These are phyloP conservation scores for Argyra leucocephala DNA, from an alignment of 2,888 invertebrate genomes.

Conservation along the genomic window DNA sequence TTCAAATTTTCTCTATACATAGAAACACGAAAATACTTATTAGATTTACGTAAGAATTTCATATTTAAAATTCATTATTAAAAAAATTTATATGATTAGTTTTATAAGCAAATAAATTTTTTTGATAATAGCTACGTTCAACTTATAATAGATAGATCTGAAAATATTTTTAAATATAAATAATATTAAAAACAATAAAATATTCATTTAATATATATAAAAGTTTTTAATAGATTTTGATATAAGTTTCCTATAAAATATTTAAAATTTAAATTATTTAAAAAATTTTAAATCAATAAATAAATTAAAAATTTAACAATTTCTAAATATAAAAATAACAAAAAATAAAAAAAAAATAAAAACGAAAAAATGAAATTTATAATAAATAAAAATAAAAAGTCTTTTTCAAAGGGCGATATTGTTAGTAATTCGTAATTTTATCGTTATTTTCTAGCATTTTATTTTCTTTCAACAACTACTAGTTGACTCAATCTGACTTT, in stretches of 20 bases:
- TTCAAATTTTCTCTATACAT: neutral
- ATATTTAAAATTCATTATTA: neutral
- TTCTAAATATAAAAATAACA: no score
- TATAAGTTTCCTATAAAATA: constrained; percentile 1
- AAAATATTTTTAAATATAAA: neutral
- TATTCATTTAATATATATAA: neutral
- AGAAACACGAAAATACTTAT: no score
- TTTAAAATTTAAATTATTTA: no score
- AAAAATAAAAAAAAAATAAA: neutral
- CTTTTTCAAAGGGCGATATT: no score
- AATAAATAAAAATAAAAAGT: no score
- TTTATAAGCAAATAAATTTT: constrained; percentile 4
- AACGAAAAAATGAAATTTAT: neutral
- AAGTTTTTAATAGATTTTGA: neutral
- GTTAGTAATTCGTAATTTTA: no score
- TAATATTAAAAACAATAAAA: neutral
- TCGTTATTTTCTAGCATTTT: no score
- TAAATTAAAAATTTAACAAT: no score
- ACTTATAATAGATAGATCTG: neutral
- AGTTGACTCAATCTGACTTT: no score
- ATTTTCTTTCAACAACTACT: no score
- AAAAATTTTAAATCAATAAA: no score
- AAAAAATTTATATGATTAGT: constrained; percentile 6
- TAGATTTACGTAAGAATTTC: no score
- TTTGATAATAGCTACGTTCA: neutral